A percentile compares a stretch with the other conserved stretches of the same genome.
Evolutionary conservation across 2,888 invertebrate genomes (phyloP).

Genomic region (Drosophila mulleri): DNA sequence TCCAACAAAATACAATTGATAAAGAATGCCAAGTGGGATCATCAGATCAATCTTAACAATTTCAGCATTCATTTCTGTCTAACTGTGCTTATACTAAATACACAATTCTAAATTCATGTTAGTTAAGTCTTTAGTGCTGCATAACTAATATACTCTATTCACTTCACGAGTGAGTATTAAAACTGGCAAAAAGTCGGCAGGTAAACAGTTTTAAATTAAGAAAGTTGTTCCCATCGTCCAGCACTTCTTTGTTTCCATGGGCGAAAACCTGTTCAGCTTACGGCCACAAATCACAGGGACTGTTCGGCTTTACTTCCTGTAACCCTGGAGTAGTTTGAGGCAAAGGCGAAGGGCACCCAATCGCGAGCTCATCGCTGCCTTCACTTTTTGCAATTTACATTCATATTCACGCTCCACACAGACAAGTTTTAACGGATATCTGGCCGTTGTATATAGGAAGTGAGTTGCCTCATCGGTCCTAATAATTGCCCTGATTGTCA

Average conservation of each 20-base stretch:
- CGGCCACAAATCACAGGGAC: conserved; percentile 33
- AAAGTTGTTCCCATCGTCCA: conserved; percentile 48
- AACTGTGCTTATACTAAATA: neutral
- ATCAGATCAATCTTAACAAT: neutral
- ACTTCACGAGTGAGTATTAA: neutral
- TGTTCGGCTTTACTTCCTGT: conserved; percentile 56
- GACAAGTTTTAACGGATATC: neutral
- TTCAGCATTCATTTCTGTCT: neutral
- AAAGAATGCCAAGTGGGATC: neutral
- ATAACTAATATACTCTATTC: neutral
- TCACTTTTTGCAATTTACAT: conserved; percentile 39
- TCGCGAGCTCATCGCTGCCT: conserved; percentile 36
- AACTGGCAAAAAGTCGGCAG: conserved; percentile 1
- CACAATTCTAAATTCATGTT: too few species aligned
- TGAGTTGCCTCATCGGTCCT: neutral
- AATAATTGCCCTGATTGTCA: too few species aligned
- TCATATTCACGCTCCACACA: neutral
- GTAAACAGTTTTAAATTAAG: conserved; percentile 49
- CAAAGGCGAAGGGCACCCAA: conserved; percentile 66
- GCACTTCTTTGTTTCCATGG: conserved; percentile 23
- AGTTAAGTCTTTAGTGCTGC: neutral
- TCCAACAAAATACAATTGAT: neutral
- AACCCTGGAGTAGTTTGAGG: conserved; percentile 60
- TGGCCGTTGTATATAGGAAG: conserved; percentile 19
- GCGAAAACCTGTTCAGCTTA: conserved; percentile 58